Conservation (phyloP, 2,888 invertebrate genomes). For the Campoplex nolae region DNA sequence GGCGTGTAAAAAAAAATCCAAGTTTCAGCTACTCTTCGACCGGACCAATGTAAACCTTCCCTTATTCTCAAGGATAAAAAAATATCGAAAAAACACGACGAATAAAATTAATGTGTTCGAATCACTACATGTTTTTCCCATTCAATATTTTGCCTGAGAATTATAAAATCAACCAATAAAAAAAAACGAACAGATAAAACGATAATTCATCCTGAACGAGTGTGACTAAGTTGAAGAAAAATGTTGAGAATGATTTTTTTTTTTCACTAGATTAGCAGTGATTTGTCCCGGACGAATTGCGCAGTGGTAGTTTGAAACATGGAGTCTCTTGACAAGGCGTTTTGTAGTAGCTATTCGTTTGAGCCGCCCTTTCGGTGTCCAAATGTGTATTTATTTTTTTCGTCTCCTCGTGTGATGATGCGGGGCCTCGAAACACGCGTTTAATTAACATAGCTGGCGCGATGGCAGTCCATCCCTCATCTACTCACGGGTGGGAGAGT, state of each 20-base stretch:
- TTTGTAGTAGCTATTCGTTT: background rate
- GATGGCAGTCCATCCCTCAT: conserved; percentile 78
- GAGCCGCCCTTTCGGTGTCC: conserved; percentile 46
- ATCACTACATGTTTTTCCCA: background rate
- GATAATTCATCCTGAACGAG: background rate
- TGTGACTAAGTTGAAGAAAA: background rate
- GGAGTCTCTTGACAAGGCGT: conserved; percentile 8
- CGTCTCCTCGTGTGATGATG: conserved; percentile 70
- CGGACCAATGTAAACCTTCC: background rate
- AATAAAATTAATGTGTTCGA: too few species aligned
- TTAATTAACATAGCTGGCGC: conserved; percentile 83
- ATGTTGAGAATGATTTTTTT: background rate
- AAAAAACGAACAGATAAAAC: background rate
- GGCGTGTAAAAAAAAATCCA: too few species aligned
- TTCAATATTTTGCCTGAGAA: background rate
- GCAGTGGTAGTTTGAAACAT: background rate
- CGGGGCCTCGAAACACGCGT: conserved; percentile 81
- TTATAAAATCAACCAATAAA: background rate
- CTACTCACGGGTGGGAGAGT: conserved; percentile 70
- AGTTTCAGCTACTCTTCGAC: too few species aligned
- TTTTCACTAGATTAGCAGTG: conserved; percentile 15
- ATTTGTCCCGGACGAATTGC: conserved; percentile 20
- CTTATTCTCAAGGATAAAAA: background rate
- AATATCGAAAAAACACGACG: background rate
- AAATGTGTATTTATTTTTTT: conserved; percentile 54